Evolutionary conservation across 2,888 invertebrate species (phyloP).

Genomic region (Sarcophaga variegata): DNA sequence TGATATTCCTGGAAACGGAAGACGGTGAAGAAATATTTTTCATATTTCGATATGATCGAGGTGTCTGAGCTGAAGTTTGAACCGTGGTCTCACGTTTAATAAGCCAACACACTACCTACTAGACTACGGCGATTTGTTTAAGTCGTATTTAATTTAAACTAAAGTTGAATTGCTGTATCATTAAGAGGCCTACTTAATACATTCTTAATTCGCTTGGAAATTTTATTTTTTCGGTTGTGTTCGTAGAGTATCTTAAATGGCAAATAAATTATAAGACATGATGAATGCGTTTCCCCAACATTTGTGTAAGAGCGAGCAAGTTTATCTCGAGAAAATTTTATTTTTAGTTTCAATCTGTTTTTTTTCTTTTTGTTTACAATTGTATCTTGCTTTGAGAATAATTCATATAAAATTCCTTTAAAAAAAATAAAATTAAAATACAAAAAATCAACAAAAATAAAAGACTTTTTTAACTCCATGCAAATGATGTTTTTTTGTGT

Average conservation of each 20-base stretch:
- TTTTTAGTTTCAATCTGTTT: neutral
- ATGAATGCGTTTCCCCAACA: constrained; percentile 24
- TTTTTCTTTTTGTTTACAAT: neutral
- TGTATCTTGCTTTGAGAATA: constrained; percentile 12
- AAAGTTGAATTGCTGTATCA: too few species aligned
- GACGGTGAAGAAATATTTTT: too few species aligned
- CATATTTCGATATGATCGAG: too few species aligned
- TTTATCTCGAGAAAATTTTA: constrained; percentile 25
- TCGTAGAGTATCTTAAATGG: neutral
- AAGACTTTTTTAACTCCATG: constrained; percentile 3
- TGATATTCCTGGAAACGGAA: too few species aligned
- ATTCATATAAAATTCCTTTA: constrained; percentile 17
- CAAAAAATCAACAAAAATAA: neutral
- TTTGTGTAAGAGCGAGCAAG: neutral
- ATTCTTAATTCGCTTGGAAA: neutral
- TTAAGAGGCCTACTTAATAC: too few species aligned
- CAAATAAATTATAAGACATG: neutral
- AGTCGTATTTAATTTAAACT: too few species aligned
- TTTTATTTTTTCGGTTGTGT: neutral
- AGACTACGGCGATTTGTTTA: too few species aligned
- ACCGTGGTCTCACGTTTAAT: too few species aligned
- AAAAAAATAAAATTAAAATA: constrained; percentile 4
- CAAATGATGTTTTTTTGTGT: neutral
- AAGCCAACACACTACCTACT: too few species aligned
- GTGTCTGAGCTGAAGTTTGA: too few species aligned